Evolutionary conservation across 2,797 vertebrate species (phyloP).

Genomic region (Threskiornis aethiopicus): DNA sequence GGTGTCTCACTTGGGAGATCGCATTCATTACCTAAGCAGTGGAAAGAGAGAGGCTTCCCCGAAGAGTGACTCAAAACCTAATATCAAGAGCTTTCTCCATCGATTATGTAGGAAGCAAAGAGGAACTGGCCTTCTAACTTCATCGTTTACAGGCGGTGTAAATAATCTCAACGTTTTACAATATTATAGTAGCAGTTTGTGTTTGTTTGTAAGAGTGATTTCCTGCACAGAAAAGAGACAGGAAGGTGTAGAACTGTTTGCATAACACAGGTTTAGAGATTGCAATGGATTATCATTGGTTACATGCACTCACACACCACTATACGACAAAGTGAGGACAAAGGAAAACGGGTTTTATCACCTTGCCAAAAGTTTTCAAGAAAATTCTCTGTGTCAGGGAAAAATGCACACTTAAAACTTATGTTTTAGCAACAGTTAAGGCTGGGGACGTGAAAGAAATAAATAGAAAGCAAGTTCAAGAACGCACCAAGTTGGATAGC

Average conservation of each 20-base stretch:
- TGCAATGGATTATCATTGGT: background rate
- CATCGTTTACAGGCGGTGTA: background rate
- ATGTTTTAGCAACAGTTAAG: background rate
- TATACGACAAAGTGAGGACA: background rate
- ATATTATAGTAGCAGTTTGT: background rate
- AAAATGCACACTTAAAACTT: background rate
- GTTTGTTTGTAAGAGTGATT: background rate
- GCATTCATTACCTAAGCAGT: background rate
- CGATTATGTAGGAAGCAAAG: background rate
- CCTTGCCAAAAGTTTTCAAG: background rate
- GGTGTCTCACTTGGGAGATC: background rate
- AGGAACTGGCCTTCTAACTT: background rate
- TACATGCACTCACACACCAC: background rate
- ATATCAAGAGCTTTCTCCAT: background rate
- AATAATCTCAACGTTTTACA: background rate
- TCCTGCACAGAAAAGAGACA: background rate
- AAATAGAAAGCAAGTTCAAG: background rate
- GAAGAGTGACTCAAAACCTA: background rate
- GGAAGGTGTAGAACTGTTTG: background rate
- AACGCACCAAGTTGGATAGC: background rate
- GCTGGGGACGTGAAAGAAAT: background rate
- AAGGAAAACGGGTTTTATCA: background rate
- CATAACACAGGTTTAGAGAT: background rate
- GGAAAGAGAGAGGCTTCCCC: background rate
- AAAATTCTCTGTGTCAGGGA: background rate